These are phyloP conservation scores for Dioctria rufipes DNA, from an alignment of 2,888 invertebrate genomes.

Conservation along the genomic window DNA sequence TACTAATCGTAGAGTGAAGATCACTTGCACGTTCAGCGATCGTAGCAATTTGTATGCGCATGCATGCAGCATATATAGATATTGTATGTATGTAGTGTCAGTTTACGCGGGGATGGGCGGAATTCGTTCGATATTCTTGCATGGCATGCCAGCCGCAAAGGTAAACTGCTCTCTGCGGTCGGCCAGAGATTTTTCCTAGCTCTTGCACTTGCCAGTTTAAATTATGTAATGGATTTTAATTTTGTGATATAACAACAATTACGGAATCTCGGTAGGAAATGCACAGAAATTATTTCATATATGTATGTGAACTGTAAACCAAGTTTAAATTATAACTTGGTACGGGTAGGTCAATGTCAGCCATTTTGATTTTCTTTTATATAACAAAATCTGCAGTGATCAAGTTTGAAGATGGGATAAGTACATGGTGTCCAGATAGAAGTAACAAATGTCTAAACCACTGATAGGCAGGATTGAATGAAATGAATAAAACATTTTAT, in stretches of 20 bases:
- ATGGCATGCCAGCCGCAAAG: not conserved
- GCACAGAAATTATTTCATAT: not conserved
- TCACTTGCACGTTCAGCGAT: conserved; percentile 39
- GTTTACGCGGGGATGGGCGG: not conserved
- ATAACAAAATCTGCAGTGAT: no score
- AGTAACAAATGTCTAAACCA: no score
- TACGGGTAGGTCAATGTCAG: not conserved
- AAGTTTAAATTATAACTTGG: not conserved
- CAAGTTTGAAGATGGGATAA: no score
- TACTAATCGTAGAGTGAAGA: conserved; percentile 45
- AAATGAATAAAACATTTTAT: no score
- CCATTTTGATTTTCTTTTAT: not conserved
- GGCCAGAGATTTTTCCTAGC: not conserved
- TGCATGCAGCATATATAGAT: not conserved
- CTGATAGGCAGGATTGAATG: no score
- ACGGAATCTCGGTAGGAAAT: conserved; percentile 4
- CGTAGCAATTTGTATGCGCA: conserved; percentile 28
- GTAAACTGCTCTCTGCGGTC: not conserved
- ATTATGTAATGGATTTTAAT: conserved; percentile 38
- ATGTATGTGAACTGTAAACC: not conserved
- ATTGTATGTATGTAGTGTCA: not conserved
- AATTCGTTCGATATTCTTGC: not conserved
- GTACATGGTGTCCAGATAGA: no score
- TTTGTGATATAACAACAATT: conserved; percentile 41
- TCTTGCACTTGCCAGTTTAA: not conserved